phyloP scores from a whole-genome alignment of 2,888 invertebrate genomes.

The Exephanes ischioxanthus region DNA sequence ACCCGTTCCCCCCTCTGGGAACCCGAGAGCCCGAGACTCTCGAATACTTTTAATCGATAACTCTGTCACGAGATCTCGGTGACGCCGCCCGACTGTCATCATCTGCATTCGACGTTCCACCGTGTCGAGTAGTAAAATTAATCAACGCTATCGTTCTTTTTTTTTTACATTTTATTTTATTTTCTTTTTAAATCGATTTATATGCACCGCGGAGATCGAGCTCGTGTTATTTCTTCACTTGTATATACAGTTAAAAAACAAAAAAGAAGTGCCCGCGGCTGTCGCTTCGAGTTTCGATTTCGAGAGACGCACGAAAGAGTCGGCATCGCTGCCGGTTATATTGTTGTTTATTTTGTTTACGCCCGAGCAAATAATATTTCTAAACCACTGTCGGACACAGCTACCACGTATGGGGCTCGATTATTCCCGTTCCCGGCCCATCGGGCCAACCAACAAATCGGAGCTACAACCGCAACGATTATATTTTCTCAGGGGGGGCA shows the following conservation, averaged over 20 bases:
- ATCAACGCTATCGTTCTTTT: slow-evolving; percentile 29
- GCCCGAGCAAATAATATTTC: slow-evolving; percentile 62
- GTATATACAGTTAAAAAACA: background rate
- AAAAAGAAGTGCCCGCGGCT: slow-evolving; percentile 19
- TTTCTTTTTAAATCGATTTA: slow-evolving; percentile 8
- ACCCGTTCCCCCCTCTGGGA: background rate
- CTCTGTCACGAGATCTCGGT: slow-evolving; percentile 20
- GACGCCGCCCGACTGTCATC: slow-evolving; percentile 8
- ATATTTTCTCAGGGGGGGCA: slow-evolving; percentile 20
- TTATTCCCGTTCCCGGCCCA: slow-evolving; percentile 34
- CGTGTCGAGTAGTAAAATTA: slow-evolving; percentile 18
- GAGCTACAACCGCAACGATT: slow-evolving; percentile 10
- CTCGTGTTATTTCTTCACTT: slow-evolving; percentile 3
- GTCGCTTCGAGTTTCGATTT: slow-evolving; percentile 6
- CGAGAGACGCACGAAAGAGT: slow-evolving; percentile 15
- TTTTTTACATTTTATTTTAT: background rate
- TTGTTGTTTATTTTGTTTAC: slow-evolving; percentile 21
- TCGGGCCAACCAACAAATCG: slow-evolving; percentile 47
- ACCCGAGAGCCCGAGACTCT: background rate
- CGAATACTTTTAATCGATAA: slow-evolving; percentile 12
- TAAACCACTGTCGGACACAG: slow-evolving; percentile 62
- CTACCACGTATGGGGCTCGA: slow-evolving; percentile 43
- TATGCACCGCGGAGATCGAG: background rate
- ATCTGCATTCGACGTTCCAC: slow-evolving; percentile 43
- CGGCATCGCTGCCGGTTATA: slow-evolving; percentile 7